Conservation (phyloP, 2,113 vertebrate species). For the Ciconia maguari region DNA sequence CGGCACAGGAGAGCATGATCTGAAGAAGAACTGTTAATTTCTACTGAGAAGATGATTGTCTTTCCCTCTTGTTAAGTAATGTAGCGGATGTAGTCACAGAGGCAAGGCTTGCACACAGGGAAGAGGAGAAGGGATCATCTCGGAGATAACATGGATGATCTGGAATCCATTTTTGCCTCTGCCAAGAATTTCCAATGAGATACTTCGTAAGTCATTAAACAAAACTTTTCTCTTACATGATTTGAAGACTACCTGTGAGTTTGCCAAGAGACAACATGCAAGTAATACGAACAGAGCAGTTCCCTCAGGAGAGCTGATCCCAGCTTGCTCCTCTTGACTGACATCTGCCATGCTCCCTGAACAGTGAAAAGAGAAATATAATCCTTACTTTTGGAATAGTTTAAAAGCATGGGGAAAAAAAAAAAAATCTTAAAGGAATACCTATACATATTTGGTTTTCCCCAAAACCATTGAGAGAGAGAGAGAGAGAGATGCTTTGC, state of each 20-base stretch:
- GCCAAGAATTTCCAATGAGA: not conserved
- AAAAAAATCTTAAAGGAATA: not conserved
- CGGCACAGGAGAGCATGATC: not conserved
- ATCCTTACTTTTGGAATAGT: not conserved
- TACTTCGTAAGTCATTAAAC: not conserved
- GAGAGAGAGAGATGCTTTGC: not conserved
- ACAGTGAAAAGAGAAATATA: not conserved
- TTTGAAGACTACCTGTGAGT: not conserved
- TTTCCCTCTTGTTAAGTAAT: not conserved
- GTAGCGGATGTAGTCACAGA: rapidly evolving
- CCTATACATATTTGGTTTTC: not conserved
- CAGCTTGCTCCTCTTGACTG: not conserved
- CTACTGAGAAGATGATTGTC: not conserved
- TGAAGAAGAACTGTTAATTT: not conserved
- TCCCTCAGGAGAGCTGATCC: not conserved
- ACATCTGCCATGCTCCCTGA: not conserved
- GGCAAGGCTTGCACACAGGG: rapidly evolving
- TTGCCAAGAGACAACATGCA: not conserved
- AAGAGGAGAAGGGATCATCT: not conserved
- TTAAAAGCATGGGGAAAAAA: not conserved
- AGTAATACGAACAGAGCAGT: not conserved
- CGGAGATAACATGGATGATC: not conserved
- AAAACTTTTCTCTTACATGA: not conserved
- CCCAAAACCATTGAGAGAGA: not conserved
- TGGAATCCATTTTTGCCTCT: not conserved